Conservation (phyloP, 2,797 vertebrate genomes). For the Gallinago stenura region DNA sequence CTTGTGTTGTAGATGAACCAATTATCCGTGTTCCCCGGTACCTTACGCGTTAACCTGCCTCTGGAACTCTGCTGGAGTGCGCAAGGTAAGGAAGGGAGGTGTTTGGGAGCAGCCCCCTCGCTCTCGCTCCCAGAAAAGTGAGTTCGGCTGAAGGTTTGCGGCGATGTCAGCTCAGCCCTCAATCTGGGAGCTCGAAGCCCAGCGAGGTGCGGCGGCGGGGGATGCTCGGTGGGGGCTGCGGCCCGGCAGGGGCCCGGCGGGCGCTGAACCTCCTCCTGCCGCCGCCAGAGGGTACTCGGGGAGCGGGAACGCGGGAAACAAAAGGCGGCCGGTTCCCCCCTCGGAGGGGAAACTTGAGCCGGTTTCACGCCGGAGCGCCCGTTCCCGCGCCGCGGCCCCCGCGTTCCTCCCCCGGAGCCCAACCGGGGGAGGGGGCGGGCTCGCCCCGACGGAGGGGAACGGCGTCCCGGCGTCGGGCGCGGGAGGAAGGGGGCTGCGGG, state of each 20-base stretch:
- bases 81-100: not conserved
- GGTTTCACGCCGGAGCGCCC: not conserved
- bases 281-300: constrained; percentile 79
- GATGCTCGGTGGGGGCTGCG: not conserved
- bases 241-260: not conserved
- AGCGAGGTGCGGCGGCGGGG: not conserved
- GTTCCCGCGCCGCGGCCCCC: not conserved
- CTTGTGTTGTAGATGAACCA: not conserved
- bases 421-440: no score
- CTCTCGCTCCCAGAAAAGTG: rapidly evolving
- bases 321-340: not conserved
- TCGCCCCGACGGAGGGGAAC: not conserved
- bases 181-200: rapidly evolving
- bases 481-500: not conserved
- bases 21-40: not conserved
- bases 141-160: no score
- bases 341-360: not conserved
- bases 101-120: not conserved
- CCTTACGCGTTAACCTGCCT: rapidly evolving
- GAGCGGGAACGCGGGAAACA: constrained; percentile 27
- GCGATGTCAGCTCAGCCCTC: not conserved
- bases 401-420: not conserved
- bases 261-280: not conserved
- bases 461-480: not conserved
- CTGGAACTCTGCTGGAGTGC: not conserved